Evolutionary conservation across 2,888 invertebrate species (phyloP), one percentile per base, ranked within the genome.

Genomic region (Rhagium mordax): DNA sequence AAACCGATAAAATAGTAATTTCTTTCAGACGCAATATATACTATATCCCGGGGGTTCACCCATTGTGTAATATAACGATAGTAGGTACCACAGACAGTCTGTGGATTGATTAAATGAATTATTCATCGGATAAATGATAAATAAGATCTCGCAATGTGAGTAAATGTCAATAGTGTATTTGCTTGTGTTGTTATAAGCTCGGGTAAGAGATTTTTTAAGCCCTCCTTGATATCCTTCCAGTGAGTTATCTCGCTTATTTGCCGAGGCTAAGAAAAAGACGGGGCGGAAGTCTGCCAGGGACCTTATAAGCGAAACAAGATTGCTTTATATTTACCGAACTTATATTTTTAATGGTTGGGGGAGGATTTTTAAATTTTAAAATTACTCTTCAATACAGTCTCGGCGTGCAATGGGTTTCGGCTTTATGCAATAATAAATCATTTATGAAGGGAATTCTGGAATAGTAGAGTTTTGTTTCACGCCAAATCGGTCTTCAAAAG

Each of bases 311-410:
- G 57, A 57, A 66, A 67, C 41, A 67, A 57, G 55, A 67, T 67
- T 67, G 57, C 67, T 57, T 67, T 67, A 67, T 67, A 67, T 67
- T 67, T 67, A 53, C 67, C 59, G 3, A 48, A 49, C 60, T 67
- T 68, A 57, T 59, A 29, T 68, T 68, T 27, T 49, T 60, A 59
- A 59, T 59, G 48, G 59, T 10, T 41, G 10, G 49, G 49, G 57
- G 47, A 57, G 47, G 57, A 57, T 57, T 24, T 33, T 21, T 16
- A 59, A 59, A 27, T 64, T 41, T 29, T 24, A 21, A 66, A 66
- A 60, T 59, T 60, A 60, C 41, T 18, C 15, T 7, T 13, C 20
- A 20, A 60, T n/a, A 49, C 16, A 13, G 33, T 33, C 33, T 33
- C 6, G 57, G 57, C 16, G 18, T 47, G 41, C 47, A 60, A 47